Base-by-base conservation (phyloP, 2,888 invertebrate species). In the Aspidiotus destructor region DNA sequence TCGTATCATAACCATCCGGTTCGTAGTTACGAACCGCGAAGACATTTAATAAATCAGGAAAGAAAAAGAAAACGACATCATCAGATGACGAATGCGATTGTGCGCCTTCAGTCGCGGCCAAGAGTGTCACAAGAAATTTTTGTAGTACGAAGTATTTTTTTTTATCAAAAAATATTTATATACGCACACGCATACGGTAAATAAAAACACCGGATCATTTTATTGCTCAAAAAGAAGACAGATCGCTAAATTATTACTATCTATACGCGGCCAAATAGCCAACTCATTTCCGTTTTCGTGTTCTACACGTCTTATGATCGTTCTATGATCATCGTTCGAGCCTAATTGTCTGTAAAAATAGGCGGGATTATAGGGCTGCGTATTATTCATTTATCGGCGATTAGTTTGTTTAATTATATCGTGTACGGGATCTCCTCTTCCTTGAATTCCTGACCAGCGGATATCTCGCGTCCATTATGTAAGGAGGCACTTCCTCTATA, bases 221-320 rank as follows among this genome's bases (percentile, higher is more conserved):
- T 28, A 28, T 28, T 28, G 28, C 28, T 28, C 54, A 11, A 17
- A 64, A 64, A 28, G 8, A 65, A 58, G 65, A 65, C 58, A 60
- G 65, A 65, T 65, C 57, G 65, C 58, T 65, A 65, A 65, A 65
- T 65, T 65, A 65, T 65, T 65, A 65, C 44, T 58, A 48, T 42
- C 65, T 16, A 58, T 28, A 28, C 28, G 28, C 28, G 5, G 28
- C 17, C 28, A 40, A 58, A 58, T 17, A 65, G 65, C 65, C 58
- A 42, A 65, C 65, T 65, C 65, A 65, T 65, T 65, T 65, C 65
- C 65, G 41, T 54, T 54, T 57, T 65, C 28, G 28, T 28, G 28
- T 28, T 28, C 28, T 28, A 28, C 28, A 28, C 28, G 28, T 28
- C 28, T 28, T 28, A 28, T 28, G 28, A 60, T 65, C 65, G 40